These are phyloP conservation scores for Boulengeromyrus knoepffleri DNA, from an alignment of 2,113 vertebrate species.

Conservation along the genomic window DNA sequence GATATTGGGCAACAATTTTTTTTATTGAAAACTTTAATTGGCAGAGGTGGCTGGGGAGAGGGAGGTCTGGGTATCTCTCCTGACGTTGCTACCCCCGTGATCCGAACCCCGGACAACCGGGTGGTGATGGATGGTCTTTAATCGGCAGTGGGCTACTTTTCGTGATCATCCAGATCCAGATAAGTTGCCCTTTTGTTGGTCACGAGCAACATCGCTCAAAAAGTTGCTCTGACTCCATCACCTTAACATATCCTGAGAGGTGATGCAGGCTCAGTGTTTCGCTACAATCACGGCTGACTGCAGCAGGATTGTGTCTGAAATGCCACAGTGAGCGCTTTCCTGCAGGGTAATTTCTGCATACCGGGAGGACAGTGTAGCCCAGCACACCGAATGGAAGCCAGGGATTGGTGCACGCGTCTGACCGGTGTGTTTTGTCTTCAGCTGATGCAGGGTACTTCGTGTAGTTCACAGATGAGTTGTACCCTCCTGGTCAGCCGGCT, in stretches of 20 bases:
- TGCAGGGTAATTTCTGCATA: background rate
- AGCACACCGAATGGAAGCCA: background rate
- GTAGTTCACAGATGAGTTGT: background rate
- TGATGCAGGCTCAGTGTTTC: background rate
- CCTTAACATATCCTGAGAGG: background rate
- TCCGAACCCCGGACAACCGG: too few species aligned
- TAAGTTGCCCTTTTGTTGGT: background rate
- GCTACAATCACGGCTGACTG: background rate
- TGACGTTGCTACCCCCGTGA: too few species aligned
- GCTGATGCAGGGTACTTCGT: background rate
- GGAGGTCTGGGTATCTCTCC: too few species aligned
- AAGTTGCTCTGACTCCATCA: background rate
- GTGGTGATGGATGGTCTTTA: background rate
- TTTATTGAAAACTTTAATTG: background rate
- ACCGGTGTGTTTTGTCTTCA: background rate
- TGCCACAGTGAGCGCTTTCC: background rate
- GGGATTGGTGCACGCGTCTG: background rate
- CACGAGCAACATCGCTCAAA: background rate
- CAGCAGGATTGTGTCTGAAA: background rate
- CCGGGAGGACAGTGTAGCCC: background rate
- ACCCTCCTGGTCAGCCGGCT: background rate
- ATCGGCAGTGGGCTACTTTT: background rate
- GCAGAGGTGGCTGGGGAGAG: too few species aligned
- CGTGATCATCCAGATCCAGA: background rate
- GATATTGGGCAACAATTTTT: background rate